These are phyloP conservation scores for Madoqua kirkii DNA, from an alignment of 2,113 vertebrate species.

Conservation along the genomic window DNA sequence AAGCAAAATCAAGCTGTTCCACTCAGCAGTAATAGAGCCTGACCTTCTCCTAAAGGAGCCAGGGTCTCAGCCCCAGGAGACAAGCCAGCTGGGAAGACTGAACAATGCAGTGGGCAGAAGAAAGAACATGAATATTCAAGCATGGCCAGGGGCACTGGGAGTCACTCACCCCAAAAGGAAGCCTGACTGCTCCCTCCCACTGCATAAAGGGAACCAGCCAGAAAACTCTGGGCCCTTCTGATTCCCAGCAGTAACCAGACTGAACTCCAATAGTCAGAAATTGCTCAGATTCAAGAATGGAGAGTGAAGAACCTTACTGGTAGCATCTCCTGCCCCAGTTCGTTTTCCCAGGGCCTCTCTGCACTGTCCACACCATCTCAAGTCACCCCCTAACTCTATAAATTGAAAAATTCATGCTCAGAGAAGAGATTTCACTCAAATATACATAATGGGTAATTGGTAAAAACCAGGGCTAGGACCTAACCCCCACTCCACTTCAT, in stretches of 20 bases:
- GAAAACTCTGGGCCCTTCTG: neutral
- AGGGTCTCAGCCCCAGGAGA: neutral
- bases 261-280: neutral
- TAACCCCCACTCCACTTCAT: neutral
- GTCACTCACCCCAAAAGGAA: neutral
- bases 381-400: neutral
- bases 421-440: neutral
- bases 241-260: neutral
- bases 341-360: neutral
- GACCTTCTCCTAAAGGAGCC: constrained; percentile 23
- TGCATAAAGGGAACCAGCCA: neutral
- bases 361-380: neutral
- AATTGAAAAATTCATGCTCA: neutral
- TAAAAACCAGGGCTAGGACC: neutral
- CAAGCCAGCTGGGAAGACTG: neutral
- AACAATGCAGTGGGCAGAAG: neutral
- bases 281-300: neutral
- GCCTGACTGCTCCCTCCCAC: neutral
- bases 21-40: neutral
- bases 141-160: neutral
- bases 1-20: constrained; percentile 51
- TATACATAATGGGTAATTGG: neutral
- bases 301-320: neutral
- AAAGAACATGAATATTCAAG: constrained; percentile 58
- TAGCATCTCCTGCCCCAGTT: too few species aligned